These are phyloP conservation scores for Liodrosophila aerea DNA, from an alignment of 2,888 invertebrate genomes.

Conservation along the genomic window DNA sequence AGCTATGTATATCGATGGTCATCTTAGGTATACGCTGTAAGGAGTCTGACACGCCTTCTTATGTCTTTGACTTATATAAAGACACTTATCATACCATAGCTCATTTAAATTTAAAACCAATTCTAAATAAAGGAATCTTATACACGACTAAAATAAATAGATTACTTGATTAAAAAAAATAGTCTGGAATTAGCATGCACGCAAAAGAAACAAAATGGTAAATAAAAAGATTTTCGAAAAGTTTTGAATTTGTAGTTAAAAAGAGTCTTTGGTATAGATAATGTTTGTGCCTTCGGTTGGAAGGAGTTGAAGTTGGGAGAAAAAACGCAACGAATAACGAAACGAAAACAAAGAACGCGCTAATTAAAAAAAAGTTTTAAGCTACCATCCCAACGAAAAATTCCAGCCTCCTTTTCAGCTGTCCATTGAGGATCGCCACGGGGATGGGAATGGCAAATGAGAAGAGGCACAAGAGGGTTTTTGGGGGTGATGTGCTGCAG, in stretches of 20 bases:
- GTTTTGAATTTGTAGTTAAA: too few relatives aligned
- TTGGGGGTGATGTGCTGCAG: slow-evolving; percentile 44
- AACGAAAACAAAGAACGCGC: slow-evolving; percentile 82
- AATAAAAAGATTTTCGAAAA: background rate
- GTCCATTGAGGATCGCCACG: slow-evolving; percentile 51
- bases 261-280: too few relatives aligned
- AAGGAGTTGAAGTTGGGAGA: background rate
- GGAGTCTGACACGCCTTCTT: too few relatives aligned
- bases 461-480: slow-evolving; percentile 11
- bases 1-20: too few relatives aligned
- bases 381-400: slow-evolving; percentile 62
- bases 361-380: slow-evolving; percentile 81
- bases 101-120: too few relatives aligned
- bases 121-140: too few relatives aligned
- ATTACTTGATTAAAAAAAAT: too few relatives aligned
- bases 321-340: slow-evolving; percentile 77
- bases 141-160: too few relatives aligned
- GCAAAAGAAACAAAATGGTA: slow-evolving; percentile 15
- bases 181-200: slow-evolving; percentile 51
- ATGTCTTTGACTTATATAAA: too few relatives aligned
- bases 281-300: slow-evolving; percentile 24
- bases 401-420: slow-evolving; percentile 77
- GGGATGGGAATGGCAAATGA: slow-evolving; percentile 4
- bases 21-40: too few relatives aligned
- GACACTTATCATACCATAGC: too few relatives aligned